phyloP scores from a whole-genome alignment of 2,113 vertebrate genomes.

The Helogale parvula region DNA sequence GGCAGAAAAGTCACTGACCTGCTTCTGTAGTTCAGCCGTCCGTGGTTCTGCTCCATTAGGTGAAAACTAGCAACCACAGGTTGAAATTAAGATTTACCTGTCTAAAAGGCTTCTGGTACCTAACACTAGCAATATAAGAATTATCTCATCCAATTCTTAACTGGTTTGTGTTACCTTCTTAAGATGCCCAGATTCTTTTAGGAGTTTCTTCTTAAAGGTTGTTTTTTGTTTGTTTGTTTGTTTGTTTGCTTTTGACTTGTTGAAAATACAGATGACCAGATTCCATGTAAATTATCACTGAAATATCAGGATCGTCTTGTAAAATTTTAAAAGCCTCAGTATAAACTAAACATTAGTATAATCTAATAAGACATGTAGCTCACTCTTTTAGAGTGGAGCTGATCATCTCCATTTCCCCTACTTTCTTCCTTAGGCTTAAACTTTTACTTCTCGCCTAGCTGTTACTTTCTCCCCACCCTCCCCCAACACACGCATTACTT shows the following conservation, averaged over 20 bases:
- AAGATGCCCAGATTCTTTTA: not conserved
- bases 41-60: slow-evolving; percentile 60
- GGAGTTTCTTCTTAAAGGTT: not conserved
- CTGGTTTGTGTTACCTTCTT: not conserved
- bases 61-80: slow-evolving; percentile 60
- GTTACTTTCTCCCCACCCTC: not conserved
- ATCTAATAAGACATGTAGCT: not conserved
- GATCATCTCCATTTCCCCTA: not conserved
- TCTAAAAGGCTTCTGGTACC: slow-evolving; percentile 32
- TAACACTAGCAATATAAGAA: not conserved
- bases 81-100: slow-evolving; percentile 50
- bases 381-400: not conserved
- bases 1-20: slow-evolving; percentile 72
- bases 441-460: not conserved
- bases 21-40: slow-evolving; percentile 68
- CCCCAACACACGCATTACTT: not conserved
- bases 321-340: not conserved
- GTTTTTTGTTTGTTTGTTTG: not conserved
- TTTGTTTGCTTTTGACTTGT: not conserved
- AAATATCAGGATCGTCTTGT: not conserved
- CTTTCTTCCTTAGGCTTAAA: not conserved
- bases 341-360: not conserved
- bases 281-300: not conserved
- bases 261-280: not conserved
- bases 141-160: not conserved